Evolutionary conservation across 1,140 invertebrate species (phyloP).

Genomic region (Leptinotarsa undecemlineata): DNA sequence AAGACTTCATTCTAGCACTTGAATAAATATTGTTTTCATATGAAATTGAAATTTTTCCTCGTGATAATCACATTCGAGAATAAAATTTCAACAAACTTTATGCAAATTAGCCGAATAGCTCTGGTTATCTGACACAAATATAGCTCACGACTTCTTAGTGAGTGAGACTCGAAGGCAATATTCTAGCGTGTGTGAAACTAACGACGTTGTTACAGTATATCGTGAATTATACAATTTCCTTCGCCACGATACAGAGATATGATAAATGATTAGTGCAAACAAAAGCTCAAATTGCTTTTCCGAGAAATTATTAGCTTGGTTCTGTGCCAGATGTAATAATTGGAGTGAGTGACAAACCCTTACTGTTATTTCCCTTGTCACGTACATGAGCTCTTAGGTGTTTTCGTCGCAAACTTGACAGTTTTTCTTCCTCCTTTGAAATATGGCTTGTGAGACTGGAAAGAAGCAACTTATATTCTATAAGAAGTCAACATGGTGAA

Average conservation of each 20-base stretch:
- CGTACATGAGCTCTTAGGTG: background rate
- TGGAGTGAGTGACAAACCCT: constrained; percentile 15
- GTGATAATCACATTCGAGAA: too few relatives aligned
- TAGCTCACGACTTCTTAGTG: too few relatives aligned
- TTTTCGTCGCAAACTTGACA: background rate
- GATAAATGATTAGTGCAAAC: constrained; percentile 21
- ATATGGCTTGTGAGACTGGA: too few relatives aligned
- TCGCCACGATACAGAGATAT: constrained; percentile 7
- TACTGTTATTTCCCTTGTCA: constrained; percentile 8
- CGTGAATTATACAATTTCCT: constrained; percentile 16
- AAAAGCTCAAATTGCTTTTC: constrained; percentile 19
- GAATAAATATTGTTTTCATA: too few relatives aligned
- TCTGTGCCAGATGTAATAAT: constrained; percentile 13
- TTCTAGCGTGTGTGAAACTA: background rate
- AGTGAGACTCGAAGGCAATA: background rate
- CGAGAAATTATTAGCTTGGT: constrained; percentile 16
- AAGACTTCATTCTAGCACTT: too few relatives aligned
- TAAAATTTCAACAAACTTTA: too few relatives aligned
- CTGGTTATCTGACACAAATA: too few relatives aligned
- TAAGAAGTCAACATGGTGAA: too few relatives aligned
- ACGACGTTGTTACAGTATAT: background rate
- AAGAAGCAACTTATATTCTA: too few relatives aligned
- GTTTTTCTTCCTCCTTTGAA: too few relatives aligned
- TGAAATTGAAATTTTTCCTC: too few relatives aligned
- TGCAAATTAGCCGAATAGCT: too few relatives aligned